Percentiles rank a stretch among this genome's conserved stretches.
Conservation (phyloP, 2,888 invertebrate species). For the Sarcophaga carnaria region DNA sequence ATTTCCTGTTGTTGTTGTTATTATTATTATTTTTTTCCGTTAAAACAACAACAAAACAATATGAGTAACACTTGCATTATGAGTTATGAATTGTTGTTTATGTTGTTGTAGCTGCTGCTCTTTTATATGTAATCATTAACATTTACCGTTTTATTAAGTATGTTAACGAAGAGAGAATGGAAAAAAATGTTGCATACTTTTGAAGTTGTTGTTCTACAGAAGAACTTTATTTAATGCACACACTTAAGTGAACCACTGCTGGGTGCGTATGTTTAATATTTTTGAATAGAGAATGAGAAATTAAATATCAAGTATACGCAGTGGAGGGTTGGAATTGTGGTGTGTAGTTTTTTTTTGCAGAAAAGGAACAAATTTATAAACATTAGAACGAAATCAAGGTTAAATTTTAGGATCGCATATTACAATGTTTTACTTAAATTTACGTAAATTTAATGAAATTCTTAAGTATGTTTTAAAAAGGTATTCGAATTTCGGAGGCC, state of each 20-base stretch:
- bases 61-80: slow-evolving; percentile 57
- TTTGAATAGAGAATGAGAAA: background rate
- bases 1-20: background rate
- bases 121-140: slow-evolving; percentile 55
- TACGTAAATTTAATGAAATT: no score
- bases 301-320: slow-evolving; percentile 20
- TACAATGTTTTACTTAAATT: no score
- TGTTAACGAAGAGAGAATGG: background rate
- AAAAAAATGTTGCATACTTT: background rate
- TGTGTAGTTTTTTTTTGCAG: no score
- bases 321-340: background rate
- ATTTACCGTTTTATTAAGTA: slow-evolving; percentile 48
- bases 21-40: background rate
- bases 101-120: slow-evolving; percentile 1
- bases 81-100: slow-evolving; percentile 34
- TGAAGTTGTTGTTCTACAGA: background rate
- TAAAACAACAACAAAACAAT: slow-evolving; percentile 23
- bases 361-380: no score
- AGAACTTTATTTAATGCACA: background rate
- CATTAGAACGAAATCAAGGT: no score
- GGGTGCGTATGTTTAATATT: slow-evolving; percentile 53
- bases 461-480: no score
- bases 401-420: no score
- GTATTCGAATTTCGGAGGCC: no score
- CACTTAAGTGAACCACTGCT: background rate